Base-by-base conservation (phyloP, 2,113 vertebrate species). In the Grammomys surdaster region DNA sequence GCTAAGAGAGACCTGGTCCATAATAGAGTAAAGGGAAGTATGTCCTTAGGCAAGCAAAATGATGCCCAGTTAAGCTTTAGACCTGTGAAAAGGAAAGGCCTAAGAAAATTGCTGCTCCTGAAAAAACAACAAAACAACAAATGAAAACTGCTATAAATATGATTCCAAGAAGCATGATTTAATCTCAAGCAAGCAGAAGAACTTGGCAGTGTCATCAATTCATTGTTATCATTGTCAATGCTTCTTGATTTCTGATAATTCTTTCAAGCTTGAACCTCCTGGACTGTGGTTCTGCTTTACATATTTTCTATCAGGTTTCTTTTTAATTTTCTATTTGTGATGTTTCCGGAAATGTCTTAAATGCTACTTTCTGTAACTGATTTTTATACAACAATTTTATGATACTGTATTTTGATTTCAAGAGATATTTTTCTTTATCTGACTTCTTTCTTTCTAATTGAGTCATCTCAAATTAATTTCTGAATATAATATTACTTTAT, bases 331-430 rank as follows among this genome's bases (percentile, higher is more conserved):
- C 31, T 20, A 70, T 65, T 94, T 92, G 85, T 89, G 19, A 73
- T 87, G 48, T 67, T 93, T 84, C 88, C 90, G 93, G 46, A 94
- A 91, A 95, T 51, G 46, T 78, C 31, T 94, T 94, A 63, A 80
- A 91, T 46, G 31, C 14, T 60, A 72, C 31, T 36, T 94, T 90
- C 12, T 86, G 19, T 60, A 85, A 94, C 22, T 51, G 73, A 60
- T 16, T 19, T 60, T 22, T 94, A 54, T 24, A 84, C 17, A 77
- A 76, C 77, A 28, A 73, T 84, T 94, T 54, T 28, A 54, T 95
- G 14, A 36, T 92, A 78, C 69, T 36, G 56, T 8, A 13, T 81
- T 81, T 63, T 81, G 5, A 58, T 33, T 56, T 80, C 51, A 20
- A 82, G 65, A 88, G 22, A 76, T 43, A 88, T 87, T 84, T 94